Evolutionary conservation across 2,797 vertebrate species (phyloP), one percentile per base, ranked within the genome.

Genomic region (Halcyon chelicuti): DNA sequence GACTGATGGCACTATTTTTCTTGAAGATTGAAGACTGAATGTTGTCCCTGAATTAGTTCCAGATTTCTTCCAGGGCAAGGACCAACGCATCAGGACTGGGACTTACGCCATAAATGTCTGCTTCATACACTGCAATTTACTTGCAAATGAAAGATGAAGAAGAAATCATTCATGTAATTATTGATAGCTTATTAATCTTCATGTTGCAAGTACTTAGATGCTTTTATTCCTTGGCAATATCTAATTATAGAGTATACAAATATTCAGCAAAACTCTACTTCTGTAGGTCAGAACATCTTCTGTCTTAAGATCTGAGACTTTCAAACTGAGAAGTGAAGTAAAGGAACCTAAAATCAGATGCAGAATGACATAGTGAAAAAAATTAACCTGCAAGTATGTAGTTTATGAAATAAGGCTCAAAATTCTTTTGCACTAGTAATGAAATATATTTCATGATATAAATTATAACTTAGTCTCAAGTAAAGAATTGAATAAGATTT

Each of bases 111-210:
- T 70, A 68, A 90, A 74, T 14, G 8, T 28, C 70, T 87, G 3
- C 35, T 75, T 85, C 39, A 66, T 29, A 79, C 4, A 20, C 14
- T 87, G 25, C 66, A 78, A 88, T 89, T 90, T 62, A 68, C 35
- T 75, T 92, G 54, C 16, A 92, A 94, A 63, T 66, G 46, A 87
- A 80, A 65, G 25, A 88, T 55, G 14, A 81, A 68, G 35, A 86
- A 86, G 33, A 81, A 94, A 73, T 72, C 84, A 57, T 92, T 70
- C 35, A 40, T 76, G 25, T 87, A 44, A 66, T 62, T 84, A 85
- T 54, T 79, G 84, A 86, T 35, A 91, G 35, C 13, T 85, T 77
- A 51, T 73, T 93, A 76, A 70, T 89, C 71, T 87, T 93, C 44
- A 46, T 22, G 16, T 22, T 93, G 37, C 25, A 84, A 68, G 2